Conservation (phyloP, 2,888 invertebrate genomes). For the Ophion obscuratus region DNA sequence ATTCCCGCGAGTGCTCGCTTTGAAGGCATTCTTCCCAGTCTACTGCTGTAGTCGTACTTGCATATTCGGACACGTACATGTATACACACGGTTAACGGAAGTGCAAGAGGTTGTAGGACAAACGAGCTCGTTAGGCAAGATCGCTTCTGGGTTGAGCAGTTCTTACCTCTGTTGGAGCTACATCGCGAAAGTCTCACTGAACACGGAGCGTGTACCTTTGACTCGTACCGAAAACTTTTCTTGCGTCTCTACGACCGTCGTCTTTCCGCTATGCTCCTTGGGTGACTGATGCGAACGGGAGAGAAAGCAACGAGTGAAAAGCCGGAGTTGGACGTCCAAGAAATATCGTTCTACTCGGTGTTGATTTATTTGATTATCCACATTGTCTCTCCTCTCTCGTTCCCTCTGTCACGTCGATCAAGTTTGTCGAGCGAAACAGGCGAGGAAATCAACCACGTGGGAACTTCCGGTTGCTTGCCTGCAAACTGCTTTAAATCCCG, state of each 20-base stretch:
- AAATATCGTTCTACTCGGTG: slow-evolving; percentile 10
- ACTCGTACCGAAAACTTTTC: not conserved
- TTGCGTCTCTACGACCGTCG: not conserved
- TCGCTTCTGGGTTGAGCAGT: slow-evolving; percentile 54
- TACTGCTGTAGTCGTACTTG: slow-evolving; percentile 13
- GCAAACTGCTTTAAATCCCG: not conserved
- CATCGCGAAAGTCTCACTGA: not conserved
- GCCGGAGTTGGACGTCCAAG: not conserved
- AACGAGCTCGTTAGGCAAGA: slow-evolving; percentile 57
- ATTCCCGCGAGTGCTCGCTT: slow-evolving; percentile 42
- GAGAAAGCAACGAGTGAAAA: not conserved
- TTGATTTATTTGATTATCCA: not conserved
- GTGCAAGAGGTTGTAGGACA: slow-evolving; percentile 22
- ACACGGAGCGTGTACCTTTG: not conserved
- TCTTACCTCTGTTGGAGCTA: slow-evolving; percentile 29
- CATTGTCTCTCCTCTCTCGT: slow-evolving; percentile 1
- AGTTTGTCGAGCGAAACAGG: not conserved
- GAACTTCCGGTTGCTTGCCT: not conserved
- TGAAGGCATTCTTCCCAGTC: slow-evolving; percentile 30
- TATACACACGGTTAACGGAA: not conserved
- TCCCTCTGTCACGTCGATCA: slow-evolving; percentile 6
- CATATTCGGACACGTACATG: slow-evolving; percentile 30
- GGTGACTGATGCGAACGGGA: too few species aligned
- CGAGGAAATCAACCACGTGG: slow-evolving; percentile 42
- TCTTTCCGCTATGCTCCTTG: not conserved